Evolutionary conservation across 1,140 invertebrate genomes (phyloP), one percentile per base, ranked within the genome.

Genomic region (Globodera rostochiensis): DNA sequence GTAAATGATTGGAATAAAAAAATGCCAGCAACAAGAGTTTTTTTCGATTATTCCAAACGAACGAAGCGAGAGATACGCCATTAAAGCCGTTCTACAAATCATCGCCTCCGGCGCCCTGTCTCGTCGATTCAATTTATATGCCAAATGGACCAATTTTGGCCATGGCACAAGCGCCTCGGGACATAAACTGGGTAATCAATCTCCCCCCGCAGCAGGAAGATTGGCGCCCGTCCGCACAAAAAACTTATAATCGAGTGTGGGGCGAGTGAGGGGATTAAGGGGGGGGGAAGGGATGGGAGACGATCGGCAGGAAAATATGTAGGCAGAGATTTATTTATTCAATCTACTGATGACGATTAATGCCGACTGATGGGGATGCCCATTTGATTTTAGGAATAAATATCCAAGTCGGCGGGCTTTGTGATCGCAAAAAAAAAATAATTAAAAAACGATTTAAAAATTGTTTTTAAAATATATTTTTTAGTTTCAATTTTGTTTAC

Each of bases 181-280:
- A 15, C 9, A 60, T 60, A 60, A 60, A 21, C 69, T 71, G 69
- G 69, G 69, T 36, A 71, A 71, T 71, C n/a, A n/a, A n/a, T n/a
- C n/a, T n/a, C n/a, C 7, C 69, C 25, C 69, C 5, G 69, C 8
- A n/a, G 8, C 25, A 21, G 11, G 69, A 71, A 71, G 69, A 71
- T 71, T 71, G 69, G 69, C 69, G 21, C n/a, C 69, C 69, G 57
- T 15, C 57, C 57, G 57, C 57, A 21, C 69, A 71, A 71, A 71
- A 71, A 71, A n/a, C n/a, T 71, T 21, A 71, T 71, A 71, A 71
- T 71, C 69, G 69, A 21, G 25, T 71, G n/a, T n/a, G n/a, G n/a
- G n/a, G n/a, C n/a, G n/a, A n/a, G 69, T 36, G 25, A 19, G 21
- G 69, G 69, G 25, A 45, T 47, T 71, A 47, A 6, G 66, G 15